Evolutionary conservation across 2,888 invertebrate genomes (phyloP), one percentile per base, ranked within the genome.

Genomic region (Epiblema foenella): DNA sequence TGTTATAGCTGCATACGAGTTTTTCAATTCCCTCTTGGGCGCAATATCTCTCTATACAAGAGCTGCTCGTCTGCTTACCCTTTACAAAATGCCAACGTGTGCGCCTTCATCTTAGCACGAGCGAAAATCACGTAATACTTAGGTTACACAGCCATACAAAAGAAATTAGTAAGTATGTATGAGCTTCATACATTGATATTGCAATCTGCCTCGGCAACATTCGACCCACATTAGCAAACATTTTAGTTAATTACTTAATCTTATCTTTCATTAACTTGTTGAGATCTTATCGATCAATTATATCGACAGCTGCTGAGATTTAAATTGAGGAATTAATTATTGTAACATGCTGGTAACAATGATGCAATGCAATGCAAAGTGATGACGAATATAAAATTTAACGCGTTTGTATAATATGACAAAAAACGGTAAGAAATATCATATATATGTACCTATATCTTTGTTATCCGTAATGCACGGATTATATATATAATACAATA

Each of bases 21-120:
- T 1, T 24, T 24, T 24, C 24, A 1, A n/a, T 24, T 24, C 24
- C 24, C 24, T 4, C 24, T 24, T n/a, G n/a, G 24, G 4, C 4
- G 4, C 24, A 24, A 24, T 24, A 24, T 24, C 4, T 24, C 4
- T 24, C 24, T 24, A 24, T 3, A 24, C 24, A 24, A 24, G 24
- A 24, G 4, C 24, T 24, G 59, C 60, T 29, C 60, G n/a, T 67
- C 58, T 67, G 49, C 42, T 58, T 37, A 51, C 33, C 33, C 58
- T 51, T 58, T 46, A 20, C 59, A 66, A 77, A 78, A 77, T 74
- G 76, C 73, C 75, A 73, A 69, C 73, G 39, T 33, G 75, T 63
- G 73, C 60, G 71, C 74, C 75, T 75, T 76, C 73, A 59, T 24
- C 20, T 75, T 75, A 64, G 62, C 52, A 57, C 57, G 69, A 68